Evolutionary conservation across 2,113 vertebrate species (phyloP), one percentile per base, ranked within the genome.

Genomic region (Boulengeromyrus knoepffleri): DNA sequence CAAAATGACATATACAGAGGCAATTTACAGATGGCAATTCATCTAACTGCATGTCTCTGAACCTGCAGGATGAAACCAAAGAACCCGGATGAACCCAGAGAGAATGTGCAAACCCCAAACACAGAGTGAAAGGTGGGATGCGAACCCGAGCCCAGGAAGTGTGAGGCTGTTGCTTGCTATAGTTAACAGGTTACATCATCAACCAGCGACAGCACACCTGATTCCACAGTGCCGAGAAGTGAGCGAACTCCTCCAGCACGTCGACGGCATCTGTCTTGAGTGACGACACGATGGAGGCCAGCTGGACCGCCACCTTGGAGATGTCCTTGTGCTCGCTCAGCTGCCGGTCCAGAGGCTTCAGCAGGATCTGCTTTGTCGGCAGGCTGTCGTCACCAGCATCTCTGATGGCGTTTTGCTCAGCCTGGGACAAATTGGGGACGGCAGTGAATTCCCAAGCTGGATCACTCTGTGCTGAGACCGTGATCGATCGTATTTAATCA

Each of bases 251-350:
- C 4, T 93, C 94, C 89, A 97, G 93, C 58, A 96, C 94, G 12
- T 95, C 93, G 0, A 3, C 62, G 49, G 93, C 92, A 87, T 95
- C 92, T n/a, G 83, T 85, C 91, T 94, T 96, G 74, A 97, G 95
- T 66, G 95, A 95, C 4, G 95, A 95, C 77, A 97, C 88, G 45
- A 95, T 90, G 85, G 96, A 93, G 91, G 91, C 92, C 86, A 97
- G 94, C 92, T 97, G 96, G 46, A 95, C 91, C 89, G 96, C 92
- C 88, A 94, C 93, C 96, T 96, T 97, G 93, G 90, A 94, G 85
- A 97, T 49, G 91, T 97, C 97, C 91, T 96, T 97, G 91, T 97
- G 97, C 85, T 97, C 97, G 0, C 93, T 91, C 91, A 97, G 94
- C 92, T 96, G 96, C 89, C 94, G 94, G 90, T 97, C 96, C 92